These are phyloP conservation scores for Dendrolimus punctatus DNA, from an alignment of 1,140 invertebrate genomes.

Conservation along the genomic window DNA sequence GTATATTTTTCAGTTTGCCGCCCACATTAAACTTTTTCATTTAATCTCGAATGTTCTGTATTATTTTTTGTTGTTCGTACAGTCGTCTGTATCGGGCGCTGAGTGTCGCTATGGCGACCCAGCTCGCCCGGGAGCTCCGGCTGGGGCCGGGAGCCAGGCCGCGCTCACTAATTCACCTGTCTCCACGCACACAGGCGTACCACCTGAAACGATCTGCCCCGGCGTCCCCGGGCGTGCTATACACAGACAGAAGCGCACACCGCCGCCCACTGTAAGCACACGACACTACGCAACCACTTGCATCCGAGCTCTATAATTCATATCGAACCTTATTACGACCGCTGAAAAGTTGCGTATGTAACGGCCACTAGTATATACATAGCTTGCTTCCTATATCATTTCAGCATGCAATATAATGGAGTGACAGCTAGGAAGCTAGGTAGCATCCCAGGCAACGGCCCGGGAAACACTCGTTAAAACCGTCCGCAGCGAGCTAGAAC, in stretches of 20 bases:
- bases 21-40: slow-evolving; percentile 11
- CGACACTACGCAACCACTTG: slow-evolving; percentile 26
- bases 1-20: background rate
- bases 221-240: too few relatives aligned
- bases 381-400: slow-evolving; percentile 14
- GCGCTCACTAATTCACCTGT: slow-evolving; percentile 45
- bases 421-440: slow-evolving; percentile 18
- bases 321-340: slow-evolving; percentile 28
- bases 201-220: slow-evolving; percentile 11
- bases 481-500: slow-evolving; percentile 40
- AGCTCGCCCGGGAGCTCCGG: slow-evolving; percentile 31
- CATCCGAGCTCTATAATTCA: slow-evolving; percentile 15
- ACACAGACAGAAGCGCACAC: slow-evolving; percentile 17
- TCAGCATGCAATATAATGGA: slow-evolving; percentile 17
- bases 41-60: slow-evolving; percentile 15
- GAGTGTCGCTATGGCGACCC: slow-evolving; percentile 47
- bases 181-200: slow-evolving; percentile 27
- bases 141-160: slow-evolving; percentile 19
- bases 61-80: slow-evolving; percentile 37
- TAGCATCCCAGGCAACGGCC: slow-evolving; percentile 34
- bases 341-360: slow-evolving; percentile 20
- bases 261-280: slow-evolving; percentile 36
- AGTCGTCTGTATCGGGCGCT: slow-evolving; percentile 22
- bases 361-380: slow-evolving; percentile 1
- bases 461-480: slow-evolving; percentile 45